These are phyloP conservation scores for Solenodon paradoxus DNA, from an alignment of 2,113 vertebrate species.

Conservation along the genomic window DNA sequence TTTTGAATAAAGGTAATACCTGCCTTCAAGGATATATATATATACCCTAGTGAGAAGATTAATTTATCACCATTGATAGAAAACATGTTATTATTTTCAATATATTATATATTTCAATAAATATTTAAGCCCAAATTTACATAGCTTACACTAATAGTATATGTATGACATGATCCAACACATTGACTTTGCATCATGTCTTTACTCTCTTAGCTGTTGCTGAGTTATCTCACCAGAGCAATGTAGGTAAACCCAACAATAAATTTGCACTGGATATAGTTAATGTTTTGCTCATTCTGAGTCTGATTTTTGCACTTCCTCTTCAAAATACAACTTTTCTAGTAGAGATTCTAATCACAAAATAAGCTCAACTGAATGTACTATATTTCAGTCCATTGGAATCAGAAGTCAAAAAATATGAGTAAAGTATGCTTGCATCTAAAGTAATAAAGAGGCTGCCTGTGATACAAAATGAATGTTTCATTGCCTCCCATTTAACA, in stretches of 20 bases:
- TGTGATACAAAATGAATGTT: slow-evolving; percentile 25
- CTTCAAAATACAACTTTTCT: slow-evolving; percentile 28
- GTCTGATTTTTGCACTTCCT: neutral
- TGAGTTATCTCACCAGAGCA: neutral
- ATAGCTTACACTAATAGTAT: neutral
- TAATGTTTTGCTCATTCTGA: neutral
- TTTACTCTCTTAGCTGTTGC: neutral
- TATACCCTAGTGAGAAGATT: neutral
- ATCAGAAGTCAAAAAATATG: neutral
- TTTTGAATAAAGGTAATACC: neutral
- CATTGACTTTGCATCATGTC: neutral
- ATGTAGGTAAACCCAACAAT: neutral
- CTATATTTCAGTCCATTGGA: neutral
- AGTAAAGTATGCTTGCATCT: neutral
- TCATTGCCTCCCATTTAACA: neutral
- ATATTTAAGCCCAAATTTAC: neutral
- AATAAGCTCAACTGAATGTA: neutral
- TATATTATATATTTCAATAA: neutral
- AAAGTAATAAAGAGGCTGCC: slow-evolving; percentile 5
- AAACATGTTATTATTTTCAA: neutral
- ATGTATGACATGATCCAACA: neutral
- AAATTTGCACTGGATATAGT: neutral
- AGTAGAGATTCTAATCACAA: neutral
- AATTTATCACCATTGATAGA: neutral
- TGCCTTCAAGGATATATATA: neutral